Evolutionary conservation across 1,140 invertebrate genomes (phyloP), one percentile per base, ranked within the genome.

Genomic region (Dendrolimus kikuchii): DNA sequence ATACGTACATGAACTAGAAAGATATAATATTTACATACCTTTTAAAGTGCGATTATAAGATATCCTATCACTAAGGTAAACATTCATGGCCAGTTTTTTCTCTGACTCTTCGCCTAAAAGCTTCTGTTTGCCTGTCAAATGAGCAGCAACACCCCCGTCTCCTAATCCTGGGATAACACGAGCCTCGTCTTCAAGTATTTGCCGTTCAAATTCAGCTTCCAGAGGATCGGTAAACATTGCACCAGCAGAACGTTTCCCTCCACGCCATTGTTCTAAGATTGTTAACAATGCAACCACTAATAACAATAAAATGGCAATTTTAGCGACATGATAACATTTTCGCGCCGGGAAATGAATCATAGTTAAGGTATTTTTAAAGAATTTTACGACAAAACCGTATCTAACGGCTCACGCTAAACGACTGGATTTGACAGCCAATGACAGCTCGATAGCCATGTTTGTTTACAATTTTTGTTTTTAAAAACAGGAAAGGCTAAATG

Each of bases 11-110:
- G 41, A 9, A 10, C 6, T 41, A 41, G 9, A 40, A 2, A 42
- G 10, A 41, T 39, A 39, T 38, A 39, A 37, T 8, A 37, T 6
- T 48, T 5, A 23, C 58, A 60, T 67, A 80, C 82, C 82, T 72
- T 73, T 76, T 38, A 86, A 59, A 55, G 74, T 80, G 49, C 80
- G 69, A 57, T 86, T 86, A 49, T 83, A 86, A 1, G 82, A 62
- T 10, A 83, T 83, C 5, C 79, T 60, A 49, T 86, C 80, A 53
- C 82, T 86, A 40, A 86, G 62, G 53, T 82, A 80, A n/a, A 83
- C 79, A 42, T 86, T 86, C 9, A 86, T 74, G 0, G 79, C 80
- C 6, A 77, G 58, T 62, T 80, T 73, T 49, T 80, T 81, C 61
- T 81, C 77, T 0, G 82, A 81, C 51, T 79, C 69, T 42, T 80